Evolutionary conservation across 1,140 invertebrate genomes (phyloP).

Genomic region (Drosophila ambigua): DNA sequence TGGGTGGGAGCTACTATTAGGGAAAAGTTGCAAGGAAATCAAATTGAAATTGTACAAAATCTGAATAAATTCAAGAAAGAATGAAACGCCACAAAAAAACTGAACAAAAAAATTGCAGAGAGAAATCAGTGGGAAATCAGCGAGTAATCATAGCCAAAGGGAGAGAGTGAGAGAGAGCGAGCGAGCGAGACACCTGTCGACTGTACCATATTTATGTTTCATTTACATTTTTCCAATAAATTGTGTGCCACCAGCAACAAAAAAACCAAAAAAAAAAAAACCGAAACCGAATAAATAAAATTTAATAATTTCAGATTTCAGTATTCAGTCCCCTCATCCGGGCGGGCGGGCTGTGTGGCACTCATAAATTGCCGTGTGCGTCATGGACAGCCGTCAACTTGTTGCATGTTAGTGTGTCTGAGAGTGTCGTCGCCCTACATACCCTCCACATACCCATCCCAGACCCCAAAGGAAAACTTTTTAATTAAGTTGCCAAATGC

Average conservation of each 20-base stretch:
- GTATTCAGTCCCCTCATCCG: too few relatives aligned
- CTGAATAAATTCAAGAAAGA: not conserved
- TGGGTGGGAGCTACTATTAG: not conserved
- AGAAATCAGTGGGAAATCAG: constrained; percentile 21
- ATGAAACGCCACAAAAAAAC: constrained; percentile 5
- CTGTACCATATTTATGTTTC: constrained; percentile 69
- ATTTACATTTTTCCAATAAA: constrained; percentile 79
- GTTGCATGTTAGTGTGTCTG: constrained; percentile 54
- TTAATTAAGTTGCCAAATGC: constrained; percentile 63
- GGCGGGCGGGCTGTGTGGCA: constrained; percentile 35
- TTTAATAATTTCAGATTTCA: constrained; percentile 64
- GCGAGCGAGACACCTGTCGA: constrained; percentile 24
- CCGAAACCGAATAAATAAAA: constrained; percentile 37
- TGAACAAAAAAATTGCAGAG: constrained; percentile 3
- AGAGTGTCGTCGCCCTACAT: not conserved
- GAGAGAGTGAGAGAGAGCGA: not conserved
- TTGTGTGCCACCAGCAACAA: constrained; percentile 36
- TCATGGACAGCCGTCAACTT: constrained; percentile 77
- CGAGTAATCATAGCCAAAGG: too few relatives aligned
- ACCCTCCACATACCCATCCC: not conserved
- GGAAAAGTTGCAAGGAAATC: too few relatives aligned
- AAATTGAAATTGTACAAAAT: too few relatives aligned
- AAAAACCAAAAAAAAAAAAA: constrained; percentile 16
- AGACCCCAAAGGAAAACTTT: constrained; percentile 10
- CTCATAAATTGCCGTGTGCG: constrained; percentile 77